Evolutionary conservation across 2,113 vertebrate species (phyloP).

Genomic region (Emydura subglobosa): DNA sequence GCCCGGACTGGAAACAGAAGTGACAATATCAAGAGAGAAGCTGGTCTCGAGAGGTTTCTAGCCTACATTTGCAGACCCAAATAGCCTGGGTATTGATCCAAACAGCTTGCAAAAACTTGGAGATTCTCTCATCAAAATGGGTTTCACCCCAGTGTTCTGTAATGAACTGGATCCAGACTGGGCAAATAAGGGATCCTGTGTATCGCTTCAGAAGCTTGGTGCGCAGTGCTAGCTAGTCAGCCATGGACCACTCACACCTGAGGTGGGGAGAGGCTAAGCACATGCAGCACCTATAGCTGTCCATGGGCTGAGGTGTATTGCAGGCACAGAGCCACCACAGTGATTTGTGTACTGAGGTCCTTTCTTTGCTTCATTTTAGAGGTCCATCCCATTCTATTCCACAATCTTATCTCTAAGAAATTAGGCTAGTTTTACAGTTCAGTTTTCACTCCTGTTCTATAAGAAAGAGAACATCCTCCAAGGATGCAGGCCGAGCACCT

Average conservation of each 20-base stretch:
- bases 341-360: background rate
- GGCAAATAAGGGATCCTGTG: background rate
- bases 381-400: background rate
- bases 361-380: background rate
- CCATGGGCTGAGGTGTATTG: background rate
- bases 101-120: background rate
- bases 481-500: background rate
- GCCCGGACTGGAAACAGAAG: conserved; percentile 37
- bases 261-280: background rate
- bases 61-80: conserved; percentile 13
- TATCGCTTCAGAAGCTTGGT: background rate
- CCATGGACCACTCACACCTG: background rate
- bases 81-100: background rate
- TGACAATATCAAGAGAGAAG: background rate
- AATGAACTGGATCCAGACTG: background rate
- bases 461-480: background rate
- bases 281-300: background rate
- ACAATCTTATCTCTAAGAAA: background rate
- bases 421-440: background rate
- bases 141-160: background rate
- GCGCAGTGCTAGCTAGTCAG: background rate
- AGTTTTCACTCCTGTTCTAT: background rate
- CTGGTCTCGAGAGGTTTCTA: conserved; percentile 12
- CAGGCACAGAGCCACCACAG: background rate
- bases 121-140: background rate